These are phyloP conservation scores for Caiman crocodilus DNA, from an alignment of 2,797 vertebrate genomes.

Conservation along the genomic window DNA sequence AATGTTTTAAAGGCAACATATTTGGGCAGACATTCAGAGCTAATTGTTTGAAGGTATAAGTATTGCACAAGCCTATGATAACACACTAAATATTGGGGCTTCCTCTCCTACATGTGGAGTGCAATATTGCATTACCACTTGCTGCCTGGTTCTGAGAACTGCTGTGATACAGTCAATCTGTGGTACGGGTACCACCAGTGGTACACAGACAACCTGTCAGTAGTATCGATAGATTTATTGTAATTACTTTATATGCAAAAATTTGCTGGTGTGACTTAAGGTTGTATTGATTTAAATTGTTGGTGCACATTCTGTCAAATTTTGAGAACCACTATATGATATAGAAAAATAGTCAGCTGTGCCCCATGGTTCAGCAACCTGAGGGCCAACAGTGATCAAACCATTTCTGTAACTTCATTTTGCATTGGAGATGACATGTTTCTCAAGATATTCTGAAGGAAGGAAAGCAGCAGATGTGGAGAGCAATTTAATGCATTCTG, in stretches of 20 bases:
- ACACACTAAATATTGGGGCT: neutral
- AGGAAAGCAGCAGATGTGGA: neutral
- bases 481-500: neutral
- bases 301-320: neutral
- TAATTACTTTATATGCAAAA: too few relatives aligned
- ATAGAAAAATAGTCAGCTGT: constrained; percentile 16
- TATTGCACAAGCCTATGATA: constrained; percentile 6
- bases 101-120: neutral
- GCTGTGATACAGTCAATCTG: too few relatives aligned
- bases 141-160: neutral
- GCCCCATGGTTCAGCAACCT: neutral
- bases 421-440: neutral
- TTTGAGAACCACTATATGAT: neutral
- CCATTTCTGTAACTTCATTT: neutral
- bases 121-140: neutral
- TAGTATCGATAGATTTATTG: too few relatives aligned
- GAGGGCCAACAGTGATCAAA: constrained; percentile 9
- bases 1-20: neutral
- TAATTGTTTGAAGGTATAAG: neutral
- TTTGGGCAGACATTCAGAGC: neutral
- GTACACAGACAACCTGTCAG: too few relatives aligned
- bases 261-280: neutral
- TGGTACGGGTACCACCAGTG: too few relatives aligned
- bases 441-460: neutral
- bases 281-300: neutral